Percentiles rank a stretch among this genome's conserved stretches.
These are phyloP conservation scores for Drosophila prostipennis DNA, from an alignment of 2,888 invertebrate species.

Conservation along the genomic window DNA sequence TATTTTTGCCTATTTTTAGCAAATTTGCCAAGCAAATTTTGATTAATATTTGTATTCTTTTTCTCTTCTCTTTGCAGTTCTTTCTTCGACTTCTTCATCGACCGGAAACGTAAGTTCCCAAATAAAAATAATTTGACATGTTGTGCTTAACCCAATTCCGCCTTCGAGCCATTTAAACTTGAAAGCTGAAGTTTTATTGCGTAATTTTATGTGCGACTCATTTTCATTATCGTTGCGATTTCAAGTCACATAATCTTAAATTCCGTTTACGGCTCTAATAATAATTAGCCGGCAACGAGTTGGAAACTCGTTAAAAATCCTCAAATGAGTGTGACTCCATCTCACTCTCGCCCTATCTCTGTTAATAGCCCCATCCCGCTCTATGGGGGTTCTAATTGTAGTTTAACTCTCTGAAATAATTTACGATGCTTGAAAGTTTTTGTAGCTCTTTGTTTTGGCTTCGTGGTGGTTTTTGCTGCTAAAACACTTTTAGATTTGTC, in stretches of 20 bases:
- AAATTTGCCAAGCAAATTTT: slow-evolving; percentile 34
- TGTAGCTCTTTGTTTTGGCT: slow-evolving; percentile 29
- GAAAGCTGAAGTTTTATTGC: slow-evolving; percentile 44
- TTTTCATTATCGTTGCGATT: slow-evolving; percentile 42
- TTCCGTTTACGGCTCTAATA: slow-evolving; percentile 58
- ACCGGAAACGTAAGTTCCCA: slow-evolving; percentile 46
- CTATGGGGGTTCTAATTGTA: slow-evolving; percentile 70
- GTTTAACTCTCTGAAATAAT: slow-evolving; percentile 77
- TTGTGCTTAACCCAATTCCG: slow-evolving; percentile 57
- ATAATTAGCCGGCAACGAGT: slow-evolving; percentile 63
- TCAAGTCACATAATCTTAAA: slow-evolving; percentile 53
- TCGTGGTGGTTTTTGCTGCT: slow-evolving; percentile 18
- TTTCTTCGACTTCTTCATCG: slow-evolving; percentile 16
- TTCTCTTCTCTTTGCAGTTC: slow-evolving; percentile 33
- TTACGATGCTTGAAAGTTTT: slow-evolving; percentile 58
- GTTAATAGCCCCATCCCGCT: not conserved
- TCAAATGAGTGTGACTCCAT: slow-evolving; percentile 30
- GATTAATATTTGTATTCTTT: slow-evolving; percentile 23
- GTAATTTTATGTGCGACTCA: slow-evolving; percentile 47
- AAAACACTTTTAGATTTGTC: slow-evolving; percentile 19
- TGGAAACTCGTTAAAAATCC: slow-evolving; percentile 59
- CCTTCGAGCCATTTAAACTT: slow-evolving; percentile 36
- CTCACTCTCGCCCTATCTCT: not conserved
- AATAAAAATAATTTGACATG: slow-evolving; percentile 19
- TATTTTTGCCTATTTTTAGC: slow-evolving; percentile 34